Evolutionary conservation across 2,888 invertebrate genomes (phyloP).

Genomic region (Cantharis flavilabris): DNA sequence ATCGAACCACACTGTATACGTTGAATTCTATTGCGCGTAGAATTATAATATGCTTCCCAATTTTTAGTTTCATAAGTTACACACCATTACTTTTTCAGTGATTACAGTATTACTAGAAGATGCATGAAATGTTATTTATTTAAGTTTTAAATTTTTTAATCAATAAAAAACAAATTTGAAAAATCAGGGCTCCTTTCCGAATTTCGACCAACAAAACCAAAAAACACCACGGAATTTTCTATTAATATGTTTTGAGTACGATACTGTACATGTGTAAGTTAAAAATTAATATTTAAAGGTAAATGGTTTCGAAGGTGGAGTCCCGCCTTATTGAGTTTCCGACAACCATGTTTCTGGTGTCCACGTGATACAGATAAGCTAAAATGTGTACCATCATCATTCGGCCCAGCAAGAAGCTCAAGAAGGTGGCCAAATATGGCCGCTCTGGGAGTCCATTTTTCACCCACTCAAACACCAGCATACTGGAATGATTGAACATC

Average conservation of each 20-base stretch:
- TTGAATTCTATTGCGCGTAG: background rate
- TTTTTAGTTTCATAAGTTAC: background rate
- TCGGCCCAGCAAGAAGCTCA: constrained; percentile 47
- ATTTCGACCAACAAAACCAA: no score
- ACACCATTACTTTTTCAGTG: background rate
- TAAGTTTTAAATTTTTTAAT: background rate
- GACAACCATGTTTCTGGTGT: constrained; percentile 40
- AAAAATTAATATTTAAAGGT: constrained; percentile 15
- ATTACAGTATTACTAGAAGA: background rate
- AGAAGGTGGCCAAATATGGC: constrained; percentile 38
- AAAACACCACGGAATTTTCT: no score
- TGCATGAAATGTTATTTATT: background rate
- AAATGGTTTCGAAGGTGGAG: constrained; percentile 42
- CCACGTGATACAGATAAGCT: constrained; percentile 50
- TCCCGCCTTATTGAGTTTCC: constrained; percentile 31
- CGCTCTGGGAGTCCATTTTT: constrained; percentile 25
- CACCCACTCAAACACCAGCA: constrained; percentile 45
- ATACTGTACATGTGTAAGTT: no score
- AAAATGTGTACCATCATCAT: constrained; percentile 48
- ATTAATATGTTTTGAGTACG: background rate
- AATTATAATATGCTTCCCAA: background rate
- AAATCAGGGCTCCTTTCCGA: background rate
- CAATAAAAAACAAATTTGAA: background rate
- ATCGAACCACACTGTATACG: background rate
- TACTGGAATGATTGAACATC: constrained; percentile 49